phyloP scores from a whole-genome alignment of 2,113 vertebrate species.

The Aptenodytes patagonicus region DNA sequence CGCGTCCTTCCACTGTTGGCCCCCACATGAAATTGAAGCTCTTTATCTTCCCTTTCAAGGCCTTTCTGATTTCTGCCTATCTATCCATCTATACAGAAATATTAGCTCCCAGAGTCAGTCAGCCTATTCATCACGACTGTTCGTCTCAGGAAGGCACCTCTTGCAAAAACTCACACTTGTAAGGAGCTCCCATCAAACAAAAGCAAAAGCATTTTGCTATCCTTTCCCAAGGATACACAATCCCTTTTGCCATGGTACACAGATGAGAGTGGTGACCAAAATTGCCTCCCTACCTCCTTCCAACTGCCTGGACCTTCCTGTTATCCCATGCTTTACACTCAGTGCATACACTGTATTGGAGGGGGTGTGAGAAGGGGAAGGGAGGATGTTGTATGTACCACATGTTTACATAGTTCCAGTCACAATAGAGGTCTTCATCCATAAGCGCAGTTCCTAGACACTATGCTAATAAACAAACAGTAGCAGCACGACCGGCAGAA shows the following conservation, averaged over 20 bases:
- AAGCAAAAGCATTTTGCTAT: not conserved
- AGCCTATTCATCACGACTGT: not conserved
- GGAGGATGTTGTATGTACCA: not conserved
- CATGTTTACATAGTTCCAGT: not conserved
- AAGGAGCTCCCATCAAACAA: not conserved
- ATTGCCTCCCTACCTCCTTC: not conserved
- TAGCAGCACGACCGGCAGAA: not conserved
- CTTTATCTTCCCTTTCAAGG: not conserved
- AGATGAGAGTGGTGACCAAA: not conserved
- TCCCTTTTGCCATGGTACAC: not conserved
- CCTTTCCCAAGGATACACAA: not conserved
- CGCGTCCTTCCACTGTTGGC: not conserved
- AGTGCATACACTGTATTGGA: not conserved
- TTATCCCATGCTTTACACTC: not conserved
- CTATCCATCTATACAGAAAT: not conserved
- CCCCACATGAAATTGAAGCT: not conserved
- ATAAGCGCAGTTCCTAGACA: not conserved
- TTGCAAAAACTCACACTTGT: not conserved
- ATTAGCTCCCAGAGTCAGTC: not conserved
- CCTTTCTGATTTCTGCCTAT: not conserved
- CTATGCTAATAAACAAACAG: not conserved
- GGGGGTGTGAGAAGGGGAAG: not conserved
- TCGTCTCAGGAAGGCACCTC: not conserved
- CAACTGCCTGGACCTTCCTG: not conserved
- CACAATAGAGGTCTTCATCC: not conserved